Conservation (phyloP, 2,888 invertebrate species). For the Caenorhabditis sp. region DNA sequence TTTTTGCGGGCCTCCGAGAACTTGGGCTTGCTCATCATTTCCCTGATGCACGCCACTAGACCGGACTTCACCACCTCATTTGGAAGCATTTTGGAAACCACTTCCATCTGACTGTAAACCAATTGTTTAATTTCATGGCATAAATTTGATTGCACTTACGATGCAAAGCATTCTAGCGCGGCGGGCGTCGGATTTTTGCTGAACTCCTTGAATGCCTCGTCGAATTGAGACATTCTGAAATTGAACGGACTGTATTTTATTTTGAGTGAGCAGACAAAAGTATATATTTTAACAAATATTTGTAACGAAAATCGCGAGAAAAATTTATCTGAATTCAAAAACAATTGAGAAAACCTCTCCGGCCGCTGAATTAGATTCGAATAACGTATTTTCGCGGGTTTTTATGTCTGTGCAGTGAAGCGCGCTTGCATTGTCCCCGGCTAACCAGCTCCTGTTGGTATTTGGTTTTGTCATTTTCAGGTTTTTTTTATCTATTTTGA, state of each 20-base stretch:
- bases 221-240: constrained; percentile 12
- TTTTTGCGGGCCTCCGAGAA: constrained; percentile 19
- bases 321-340: no score
- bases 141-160: constrained; percentile 9
- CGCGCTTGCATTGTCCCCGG: no score
- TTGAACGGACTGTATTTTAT: no score
- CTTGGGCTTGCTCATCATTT: neutral
- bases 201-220: constrained; percentile 12
- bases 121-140: neutral
- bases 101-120: constrained; percentile 25
- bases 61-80: constrained; percentile 17
- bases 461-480: no score
- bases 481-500: no score
- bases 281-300: no score
- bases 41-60: constrained; percentile 5
- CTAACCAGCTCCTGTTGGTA: no score
- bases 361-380: no score
- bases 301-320: no score
- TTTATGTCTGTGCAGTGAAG: neutral
- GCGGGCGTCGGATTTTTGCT: constrained; percentile 2
- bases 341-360: no score
- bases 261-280: no score
- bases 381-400: neutral
- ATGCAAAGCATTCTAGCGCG: constrained; percentile 14
- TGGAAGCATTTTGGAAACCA: constrained; percentile 11